Evolutionary conservation across 2,888 invertebrate genomes (phyloP).

Genomic region (Anodontia alba): DNA sequence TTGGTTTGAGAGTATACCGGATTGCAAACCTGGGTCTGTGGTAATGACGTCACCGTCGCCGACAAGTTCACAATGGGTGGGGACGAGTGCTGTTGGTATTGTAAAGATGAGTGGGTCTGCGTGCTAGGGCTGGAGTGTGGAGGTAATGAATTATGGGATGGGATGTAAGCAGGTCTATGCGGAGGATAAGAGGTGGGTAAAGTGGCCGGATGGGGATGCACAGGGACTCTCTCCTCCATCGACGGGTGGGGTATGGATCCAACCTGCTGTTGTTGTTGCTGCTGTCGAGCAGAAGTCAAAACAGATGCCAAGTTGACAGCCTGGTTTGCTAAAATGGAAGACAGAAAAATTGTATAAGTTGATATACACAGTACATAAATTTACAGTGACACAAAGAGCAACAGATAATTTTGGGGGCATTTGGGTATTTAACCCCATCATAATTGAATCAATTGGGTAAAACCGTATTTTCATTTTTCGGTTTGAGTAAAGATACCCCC

Average conservation of each 20-base stretch:
- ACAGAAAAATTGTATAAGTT: background rate
- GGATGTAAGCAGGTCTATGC: conserved; percentile 1
- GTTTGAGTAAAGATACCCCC: no score
- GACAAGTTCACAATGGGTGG: conserved; percentile 43
- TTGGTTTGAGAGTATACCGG: conserved; percentile 51
- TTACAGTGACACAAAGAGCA: no score
- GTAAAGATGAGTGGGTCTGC: background rate
- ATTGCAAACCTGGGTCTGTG: conserved; percentile 32
- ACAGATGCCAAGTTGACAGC: background rate
- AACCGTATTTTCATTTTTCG: no score
- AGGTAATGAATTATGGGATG: conserved; percentile 9
- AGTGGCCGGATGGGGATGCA: background rate
- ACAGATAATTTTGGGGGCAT: no score
- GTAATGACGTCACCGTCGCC: conserved; percentile 36
- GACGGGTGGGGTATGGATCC: conserved; percentile 14
- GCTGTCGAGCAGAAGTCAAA: conserved; percentile 14
- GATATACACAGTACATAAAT: no score
- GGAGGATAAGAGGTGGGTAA: conserved; percentile 8
- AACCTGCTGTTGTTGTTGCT: conserved; percentile 27
- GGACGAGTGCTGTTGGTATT: conserved; percentile 39
- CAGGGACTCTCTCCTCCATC: conserved; percentile 5
- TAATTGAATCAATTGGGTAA: no score
- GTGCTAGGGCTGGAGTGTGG: conserved; percentile 9
- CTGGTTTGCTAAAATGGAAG: conserved; percentile 9
- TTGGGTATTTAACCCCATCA: no score